These are phyloP conservation scores for Hesperophylax magnus DNA, from an alignment of 1,140 invertebrate species.

Conservation along the genomic window DNA sequence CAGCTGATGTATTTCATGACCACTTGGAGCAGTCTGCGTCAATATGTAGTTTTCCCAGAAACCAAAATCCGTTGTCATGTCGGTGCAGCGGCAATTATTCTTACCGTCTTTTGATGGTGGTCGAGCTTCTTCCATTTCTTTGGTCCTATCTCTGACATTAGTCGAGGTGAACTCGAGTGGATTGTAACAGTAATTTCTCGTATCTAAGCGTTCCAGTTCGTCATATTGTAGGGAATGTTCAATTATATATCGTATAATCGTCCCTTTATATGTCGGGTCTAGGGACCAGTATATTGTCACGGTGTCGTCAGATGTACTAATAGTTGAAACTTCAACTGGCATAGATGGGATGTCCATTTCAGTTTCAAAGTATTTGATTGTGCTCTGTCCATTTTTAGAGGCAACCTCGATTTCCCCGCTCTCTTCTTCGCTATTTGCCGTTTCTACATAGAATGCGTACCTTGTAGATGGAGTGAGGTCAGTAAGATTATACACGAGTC, in stretches of 20 bases:
- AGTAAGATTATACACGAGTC: slow-evolving; percentile 60
- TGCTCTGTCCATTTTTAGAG: slow-evolving; percentile 67
- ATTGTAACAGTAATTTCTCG: slow-evolving; percentile 73
- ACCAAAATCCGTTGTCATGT: not conserved
- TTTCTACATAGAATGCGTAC: slow-evolving; percentile 80
- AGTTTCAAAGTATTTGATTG: slow-evolving; percentile 76
- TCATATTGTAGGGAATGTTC: slow-evolving; percentile 64
- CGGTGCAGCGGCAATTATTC: not conserved
- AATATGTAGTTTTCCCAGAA: slow-evolving; percentile 23
- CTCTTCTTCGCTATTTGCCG: slow-evolving; percentile 61
- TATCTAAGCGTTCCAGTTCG: slow-evolving; percentile 64
- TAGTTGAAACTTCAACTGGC: slow-evolving; percentile 69
- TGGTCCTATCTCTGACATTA: not conserved
- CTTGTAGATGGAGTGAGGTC: slow-evolving; percentile 75
- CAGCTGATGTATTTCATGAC: slow-evolving; percentile 1
- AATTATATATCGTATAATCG: slow-evolving; percentile 76
- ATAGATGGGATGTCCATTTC: slow-evolving; percentile 72
- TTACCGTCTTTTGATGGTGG: not conserved
- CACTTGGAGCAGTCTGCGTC: not conserved
- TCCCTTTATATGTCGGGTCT: slow-evolving; percentile 76
- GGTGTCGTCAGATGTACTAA: slow-evolving; percentile 63
- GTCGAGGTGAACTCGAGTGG: slow-evolving; percentile 12
- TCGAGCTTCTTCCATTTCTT: not conserved
- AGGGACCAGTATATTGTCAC: slow-evolving; percentile 75
- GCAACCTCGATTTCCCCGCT: slow-evolving; percentile 18